Conservation (phyloP, 1,140 invertebrate genomes). For the Colletes latitarsis region DNA sequence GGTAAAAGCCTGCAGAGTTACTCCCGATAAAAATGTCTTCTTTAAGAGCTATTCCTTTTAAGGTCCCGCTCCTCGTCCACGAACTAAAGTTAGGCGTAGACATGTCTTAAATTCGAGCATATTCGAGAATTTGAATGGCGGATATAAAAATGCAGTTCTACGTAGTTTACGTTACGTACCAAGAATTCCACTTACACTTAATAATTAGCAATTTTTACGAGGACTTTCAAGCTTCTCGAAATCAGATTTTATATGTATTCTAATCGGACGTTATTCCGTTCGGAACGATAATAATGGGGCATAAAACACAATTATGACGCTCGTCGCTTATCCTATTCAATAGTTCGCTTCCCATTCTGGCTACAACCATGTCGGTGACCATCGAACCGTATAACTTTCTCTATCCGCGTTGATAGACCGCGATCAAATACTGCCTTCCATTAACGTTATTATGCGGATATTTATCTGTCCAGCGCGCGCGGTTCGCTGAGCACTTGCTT, state of each 20-base stretch:
- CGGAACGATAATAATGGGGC: conserved; percentile 15
- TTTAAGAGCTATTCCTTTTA: conserved; percentile 56
- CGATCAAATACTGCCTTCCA: conserved; percentile 60
- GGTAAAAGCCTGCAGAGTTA: conserved; percentile 50
- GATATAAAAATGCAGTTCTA: too few species aligned
- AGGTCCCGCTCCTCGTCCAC: conserved; percentile 28
- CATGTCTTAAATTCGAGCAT: conserved; percentile 42
- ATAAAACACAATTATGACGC: conserved; percentile 45
- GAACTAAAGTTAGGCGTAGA: conserved; percentile 20
- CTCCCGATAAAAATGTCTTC: conserved; percentile 59
- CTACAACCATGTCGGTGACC: conserved; percentile 11
- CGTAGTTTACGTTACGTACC: too few species aligned
- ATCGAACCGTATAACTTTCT: conserved; percentile 50
- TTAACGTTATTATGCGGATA: conserved; percentile 61
- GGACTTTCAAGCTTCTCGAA: too few species aligned
- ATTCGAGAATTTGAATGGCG: conserved; percentile 2
- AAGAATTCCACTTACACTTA: too few species aligned
- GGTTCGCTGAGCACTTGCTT: conserved; percentile 29
- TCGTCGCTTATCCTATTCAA: not conserved
- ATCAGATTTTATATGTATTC: too few species aligned
- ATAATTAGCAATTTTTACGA: too few species aligned
- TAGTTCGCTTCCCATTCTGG: conserved; percentile 13
- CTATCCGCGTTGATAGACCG: conserved; percentile 49
- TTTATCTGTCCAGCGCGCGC: conserved; percentile 49
- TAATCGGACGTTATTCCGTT: not conserved